A percentile compares a stretch with the other conserved stretches of the same genome.
phyloP scores from a whole-genome alignment of 92 coral and sea anemone genomes.

The Phenganax stokvisi region DNA sequence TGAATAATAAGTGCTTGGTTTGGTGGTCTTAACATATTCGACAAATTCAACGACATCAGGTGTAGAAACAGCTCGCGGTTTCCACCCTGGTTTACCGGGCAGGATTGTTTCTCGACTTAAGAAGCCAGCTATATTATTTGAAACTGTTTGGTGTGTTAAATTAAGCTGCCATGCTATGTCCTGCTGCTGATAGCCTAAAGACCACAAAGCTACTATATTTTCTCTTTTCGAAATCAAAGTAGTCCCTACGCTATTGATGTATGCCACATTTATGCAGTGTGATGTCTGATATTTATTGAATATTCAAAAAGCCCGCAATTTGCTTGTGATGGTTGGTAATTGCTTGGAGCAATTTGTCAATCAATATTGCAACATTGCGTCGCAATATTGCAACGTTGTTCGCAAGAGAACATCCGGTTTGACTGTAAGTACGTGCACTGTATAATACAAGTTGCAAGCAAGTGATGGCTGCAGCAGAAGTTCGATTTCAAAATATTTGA shows the following conservation, averaged over 20 bases:
- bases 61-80: slow-evolving; percentile 43
- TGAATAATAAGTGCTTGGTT: slow-evolving; percentile 40
- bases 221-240: slow-evolving; percentile 13
- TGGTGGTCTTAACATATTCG: slow-evolving; percentile 35
- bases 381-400: too few species aligned
- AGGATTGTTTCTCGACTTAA: slow-evolving; percentile 19
- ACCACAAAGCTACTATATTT: slow-evolving; percentile 27
- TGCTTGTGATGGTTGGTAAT: too few species aligned
- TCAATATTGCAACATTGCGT: too few species aligned
- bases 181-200: neutral
- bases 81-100: slow-evolving; percentile 48
- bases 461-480: too few species aligned
- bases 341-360: too few species aligned
- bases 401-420: too few species aligned
- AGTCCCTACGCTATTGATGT: neutral
- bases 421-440: too few species aligned
- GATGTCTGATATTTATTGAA: too few species aligned
- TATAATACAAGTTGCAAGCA: too few species aligned
- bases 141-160: slow-evolving; percentile 38
- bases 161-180: slow-evolving; percentile 8
- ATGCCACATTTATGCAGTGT: neutral
- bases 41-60: slow-evolving; percentile 42
- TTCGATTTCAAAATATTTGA: too few species aligned
- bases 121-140: slow-evolving; percentile 28
- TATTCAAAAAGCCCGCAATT: too few species aligned